phyloP scores from a whole-genome alignment of 2,888 invertebrate genomes.

The Melanotus villosus region DNA sequence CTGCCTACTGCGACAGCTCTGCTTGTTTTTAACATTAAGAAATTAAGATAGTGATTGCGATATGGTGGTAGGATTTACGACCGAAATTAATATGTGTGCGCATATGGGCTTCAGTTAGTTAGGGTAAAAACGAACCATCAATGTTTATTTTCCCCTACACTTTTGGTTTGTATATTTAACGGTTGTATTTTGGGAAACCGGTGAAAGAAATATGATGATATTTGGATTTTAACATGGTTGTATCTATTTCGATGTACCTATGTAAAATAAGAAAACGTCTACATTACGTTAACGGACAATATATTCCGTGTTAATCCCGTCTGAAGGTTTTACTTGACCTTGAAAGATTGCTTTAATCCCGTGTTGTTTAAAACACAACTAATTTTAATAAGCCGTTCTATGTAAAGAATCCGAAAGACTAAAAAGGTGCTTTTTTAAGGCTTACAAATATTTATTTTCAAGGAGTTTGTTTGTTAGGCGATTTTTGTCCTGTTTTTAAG shows the following conservation, averaged over 20 bases:
- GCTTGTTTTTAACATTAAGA: conserved; percentile 18
- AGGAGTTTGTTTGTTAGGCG: no score
- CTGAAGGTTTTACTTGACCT: conserved; percentile 8
- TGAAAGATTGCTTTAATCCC: conserved; percentile 13
- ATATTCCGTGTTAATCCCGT: conserved; percentile 9
- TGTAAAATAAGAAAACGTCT: neutral
- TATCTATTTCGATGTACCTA: conserved; percentile 2
- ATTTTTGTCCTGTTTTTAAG: no score
- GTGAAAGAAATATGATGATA: neutral
- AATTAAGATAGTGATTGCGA: conserved; percentile 30
- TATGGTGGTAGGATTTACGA: conserved; percentile 27
- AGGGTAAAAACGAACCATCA: neutral
- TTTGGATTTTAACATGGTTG: neutral
- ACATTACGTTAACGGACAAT: neutral
- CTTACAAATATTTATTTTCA: no score
- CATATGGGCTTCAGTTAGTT: conserved; percentile 16
- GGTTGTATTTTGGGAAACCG: neutral
- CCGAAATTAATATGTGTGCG: conserved; percentile 12
- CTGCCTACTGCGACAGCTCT: conserved; percentile 8
- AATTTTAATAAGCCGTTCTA: no score
- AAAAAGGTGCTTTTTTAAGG: no score
- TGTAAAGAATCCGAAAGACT: no score
- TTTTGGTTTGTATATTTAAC: neutral
- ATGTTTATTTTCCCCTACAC: neutral
- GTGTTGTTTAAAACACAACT: neutral